phyloP scores from a whole-genome alignment of 2,888 invertebrate genomes.

The Thumatha senex region DNA sequence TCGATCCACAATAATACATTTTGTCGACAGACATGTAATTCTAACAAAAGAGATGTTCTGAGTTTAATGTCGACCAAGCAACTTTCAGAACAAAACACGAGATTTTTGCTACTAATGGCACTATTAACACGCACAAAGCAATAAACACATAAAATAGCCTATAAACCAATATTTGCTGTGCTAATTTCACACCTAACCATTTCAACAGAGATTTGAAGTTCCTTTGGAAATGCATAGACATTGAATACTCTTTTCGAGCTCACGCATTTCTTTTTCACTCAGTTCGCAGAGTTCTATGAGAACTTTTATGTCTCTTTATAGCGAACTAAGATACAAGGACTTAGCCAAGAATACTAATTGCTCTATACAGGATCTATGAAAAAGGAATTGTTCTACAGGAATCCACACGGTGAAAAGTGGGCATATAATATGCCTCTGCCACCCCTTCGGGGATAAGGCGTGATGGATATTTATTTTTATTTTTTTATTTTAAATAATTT shows the following conservation, averaged over 20 bases:
- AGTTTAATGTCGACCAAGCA: conserved; percentile 16
- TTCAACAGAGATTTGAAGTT: conserved; percentile 9
- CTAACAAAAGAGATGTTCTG: conserved; percentile 21
- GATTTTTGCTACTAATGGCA: conserved; percentile 40
- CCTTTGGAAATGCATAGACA: not conserved
- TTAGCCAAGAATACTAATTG: conserved; percentile 15
- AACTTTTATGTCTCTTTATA: conserved; percentile 10
- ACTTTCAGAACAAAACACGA: conserved; percentile 32
- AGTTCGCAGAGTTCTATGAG: conserved; percentile 17
- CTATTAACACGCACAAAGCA: conserved; percentile 41
- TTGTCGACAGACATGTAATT: conserved; percentile 20
- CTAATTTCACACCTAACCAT: not conserved
- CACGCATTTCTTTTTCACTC: conserved; percentile 26
- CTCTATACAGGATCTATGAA: conserved; percentile 1
- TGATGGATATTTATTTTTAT: not conserved
- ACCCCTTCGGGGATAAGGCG: too few relatives aligned
- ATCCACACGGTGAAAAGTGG: too few relatives aligned
- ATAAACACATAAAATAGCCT: conserved; percentile 20
- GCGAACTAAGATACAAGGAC: conserved; percentile 12
- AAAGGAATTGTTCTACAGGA: not conserved
- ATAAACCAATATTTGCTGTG: conserved; percentile 6
- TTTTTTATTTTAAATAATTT: too few relatives aligned
- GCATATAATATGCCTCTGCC: too few relatives aligned
- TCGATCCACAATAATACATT: conserved; percentile 15
- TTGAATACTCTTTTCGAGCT: conserved; percentile 19